Base-by-base conservation (phyloP, 2,797 vertebrate species). In the Acanthornis magna region DNA sequence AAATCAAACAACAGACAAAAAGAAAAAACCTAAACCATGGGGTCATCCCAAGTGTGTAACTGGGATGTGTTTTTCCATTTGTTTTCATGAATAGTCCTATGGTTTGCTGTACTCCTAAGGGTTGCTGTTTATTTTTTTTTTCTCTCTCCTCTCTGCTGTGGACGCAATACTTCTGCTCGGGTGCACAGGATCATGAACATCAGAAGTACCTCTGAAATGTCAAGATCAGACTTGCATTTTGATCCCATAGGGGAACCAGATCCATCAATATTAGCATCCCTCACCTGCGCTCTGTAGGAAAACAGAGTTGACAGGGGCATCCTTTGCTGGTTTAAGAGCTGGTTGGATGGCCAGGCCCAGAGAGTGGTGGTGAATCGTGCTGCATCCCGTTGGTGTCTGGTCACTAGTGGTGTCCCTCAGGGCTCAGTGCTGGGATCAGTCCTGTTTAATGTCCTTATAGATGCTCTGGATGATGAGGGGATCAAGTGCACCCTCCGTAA, bases 21-120 rank as follows among this genome's bases (percentile, higher is more conserved):
- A 4, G 3, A 23, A 45, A 6, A 19, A 21, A 2, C 0, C 4
- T 6, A 61, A 51, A 27, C 4, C 7, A 45, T 68, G 38, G 7
- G 6, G 1, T n/a, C 16, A 62, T 62, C 9, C 11, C 17, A 21
- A 55, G 8, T 8, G 6, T 8, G 3, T 34, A 68, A 58, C 14
- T 55, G 20, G 12, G 14, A 32, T 43, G 4, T 25, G 11, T 60
- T 82, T 86, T 85, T 12, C 29, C 18, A 14, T 2, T 25, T 85
- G 7, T 2, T 43, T 63, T 66, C 1, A 29, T 32, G 5, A 47
- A 2, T 72, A 72, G 15, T 50, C 23, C 10, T 67, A 16, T 57
- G 12, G 3, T 3, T 62, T 80, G 8, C 7, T 67, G 26, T 15
- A 60, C 11, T 36, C 17, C 7, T 63, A 38, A 63, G 5, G 2